Evolutionary conservation across 1,140 invertebrate species (phyloP).

Genomic region (Liolophura sinensis): DNA sequence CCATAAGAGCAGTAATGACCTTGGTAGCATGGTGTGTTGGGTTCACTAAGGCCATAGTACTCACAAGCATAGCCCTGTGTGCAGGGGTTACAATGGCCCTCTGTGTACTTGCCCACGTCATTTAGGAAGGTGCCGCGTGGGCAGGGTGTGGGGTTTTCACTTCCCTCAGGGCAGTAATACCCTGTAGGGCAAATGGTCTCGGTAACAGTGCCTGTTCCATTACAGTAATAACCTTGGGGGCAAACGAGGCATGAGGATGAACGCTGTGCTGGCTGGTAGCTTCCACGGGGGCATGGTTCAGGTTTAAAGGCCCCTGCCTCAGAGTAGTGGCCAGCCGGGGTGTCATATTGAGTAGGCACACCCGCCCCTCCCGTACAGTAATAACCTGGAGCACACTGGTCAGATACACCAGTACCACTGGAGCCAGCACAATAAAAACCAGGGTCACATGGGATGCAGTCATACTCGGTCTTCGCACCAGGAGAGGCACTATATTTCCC

Average conservation of each 20-base stretch:
- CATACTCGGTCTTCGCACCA: constrained; percentile 49
- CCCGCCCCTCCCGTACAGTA: constrained; percentile 53
- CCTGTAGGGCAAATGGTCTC: constrained; percentile 47
- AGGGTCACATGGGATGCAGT: constrained; percentile 55
- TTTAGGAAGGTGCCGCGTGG: constrained; percentile 43
- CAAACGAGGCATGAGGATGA: constrained; percentile 40
- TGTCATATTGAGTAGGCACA: constrained; percentile 43
- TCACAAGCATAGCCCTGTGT: constrained; percentile 49
- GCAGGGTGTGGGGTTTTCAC: constrained; percentile 46
- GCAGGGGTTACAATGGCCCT: constrained; percentile 43
- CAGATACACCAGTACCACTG: constrained; percentile 44
- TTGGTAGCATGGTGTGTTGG: constrained; percentile 30
- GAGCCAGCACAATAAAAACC: constrained; percentile 53
- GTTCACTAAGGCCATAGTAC: constrained; percentile 28
- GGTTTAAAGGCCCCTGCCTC: constrained; percentile 43
- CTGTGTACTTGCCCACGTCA: constrained; percentile 35
- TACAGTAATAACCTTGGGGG: constrained; percentile 54
- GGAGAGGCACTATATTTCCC: constrained; percentile 49
- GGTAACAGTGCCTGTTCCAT: constrained; percentile 40
- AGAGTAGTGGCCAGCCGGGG: constrained; percentile 46
- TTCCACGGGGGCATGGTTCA: constrained; percentile 45
- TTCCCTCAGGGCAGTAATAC: constrained; percentile 47
- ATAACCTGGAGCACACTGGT: constrained; percentile 47
- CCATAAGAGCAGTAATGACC: constrained; percentile 46
- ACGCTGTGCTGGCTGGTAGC: constrained; percentile 38